Evolutionary conservation across 2,797 vertebrate species (phyloP), one percentile per base, ranked within the genome.

Genomic region (Oreonectes daqikongensis): DNA sequence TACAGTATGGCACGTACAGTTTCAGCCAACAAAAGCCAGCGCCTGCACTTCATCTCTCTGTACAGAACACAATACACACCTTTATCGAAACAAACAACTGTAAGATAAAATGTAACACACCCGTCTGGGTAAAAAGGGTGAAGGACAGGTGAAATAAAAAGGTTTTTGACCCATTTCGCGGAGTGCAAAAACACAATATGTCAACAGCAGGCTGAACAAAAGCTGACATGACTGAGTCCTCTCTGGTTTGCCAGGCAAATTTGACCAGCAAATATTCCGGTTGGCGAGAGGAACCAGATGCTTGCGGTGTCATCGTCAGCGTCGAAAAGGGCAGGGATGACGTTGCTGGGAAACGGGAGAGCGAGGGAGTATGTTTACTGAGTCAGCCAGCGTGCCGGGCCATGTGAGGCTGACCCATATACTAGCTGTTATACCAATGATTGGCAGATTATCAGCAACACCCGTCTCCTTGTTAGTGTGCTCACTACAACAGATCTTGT

Each of bases 351-450:
- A 76, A 78, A 85, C 75, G 12, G 22, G 50, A 14, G 64, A 73
- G 59, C 30, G 18, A 50, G 42, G 7, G 50, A 61, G 72, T 40
- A 7, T 67, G 78, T 74, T 60, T 63, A 55, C 70, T 20, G 59
- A 78, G 76, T 85, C 78, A 84, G 73, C 72, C 80, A 79, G 79
- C 71, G 11, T 72, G 72, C 72, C 24, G 40, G 61, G 73, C 79
- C 79, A 78, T 82, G 48, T 57, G 73, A 70, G 67, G 63, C 61
- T 82, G 83, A 85, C 80, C 80, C 72, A 85, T 82, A 73, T 83
- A 75, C 35, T n/a, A n/a, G n/a, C n/a, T 38, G 35, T 38, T 8
- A 67, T 2, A n/a, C 32, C 79, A 42, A 35, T 32, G 52, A 65
- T 75, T 64, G 24, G 57, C 55, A 59, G n/a, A n/a, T n/a, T n/a